Conservation (phyloP, 2,113 vertebrate species). For the Promerops cafer region DNA sequence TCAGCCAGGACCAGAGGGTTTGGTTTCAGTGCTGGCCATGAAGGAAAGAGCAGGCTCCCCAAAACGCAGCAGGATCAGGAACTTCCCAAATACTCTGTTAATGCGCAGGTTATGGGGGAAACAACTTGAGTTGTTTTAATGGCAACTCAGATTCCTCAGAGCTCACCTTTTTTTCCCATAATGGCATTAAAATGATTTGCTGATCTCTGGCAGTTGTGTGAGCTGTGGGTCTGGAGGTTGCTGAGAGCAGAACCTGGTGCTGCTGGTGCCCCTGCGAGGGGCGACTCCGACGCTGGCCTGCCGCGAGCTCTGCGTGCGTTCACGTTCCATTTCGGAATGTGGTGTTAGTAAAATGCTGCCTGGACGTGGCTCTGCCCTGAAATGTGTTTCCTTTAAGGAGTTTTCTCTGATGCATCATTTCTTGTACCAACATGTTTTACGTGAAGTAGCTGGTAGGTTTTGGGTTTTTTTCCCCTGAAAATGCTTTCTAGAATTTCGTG, state of each 20-base stretch:
- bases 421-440: not conserved
- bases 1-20: not conserved
- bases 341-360: not conserved
- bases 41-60: not conserved
- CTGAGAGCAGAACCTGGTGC: not conserved
- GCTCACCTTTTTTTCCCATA: not conserved
- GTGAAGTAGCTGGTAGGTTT: not conserved
- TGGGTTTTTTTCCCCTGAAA: not conserved
- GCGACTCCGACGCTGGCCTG: not conserved
- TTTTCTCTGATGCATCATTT: not conserved
- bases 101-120: not conserved
- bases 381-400: not conserved
- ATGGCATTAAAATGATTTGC: not conserved
- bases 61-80: not conserved
- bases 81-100: not conserved
- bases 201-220: not conserved
- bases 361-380: not conserved
- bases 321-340: not conserved
- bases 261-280: not conserved
- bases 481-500: not conserved
- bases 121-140: not conserved
- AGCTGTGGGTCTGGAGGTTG: not conserved
- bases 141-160: not conserved
- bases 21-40: fast-evolving
- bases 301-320: not conserved